These are phyloP conservation scores for Arion vulgaris DNA, from an alignment of 1,140 invertebrate genomes.

Conservation along the genomic window DNA sequence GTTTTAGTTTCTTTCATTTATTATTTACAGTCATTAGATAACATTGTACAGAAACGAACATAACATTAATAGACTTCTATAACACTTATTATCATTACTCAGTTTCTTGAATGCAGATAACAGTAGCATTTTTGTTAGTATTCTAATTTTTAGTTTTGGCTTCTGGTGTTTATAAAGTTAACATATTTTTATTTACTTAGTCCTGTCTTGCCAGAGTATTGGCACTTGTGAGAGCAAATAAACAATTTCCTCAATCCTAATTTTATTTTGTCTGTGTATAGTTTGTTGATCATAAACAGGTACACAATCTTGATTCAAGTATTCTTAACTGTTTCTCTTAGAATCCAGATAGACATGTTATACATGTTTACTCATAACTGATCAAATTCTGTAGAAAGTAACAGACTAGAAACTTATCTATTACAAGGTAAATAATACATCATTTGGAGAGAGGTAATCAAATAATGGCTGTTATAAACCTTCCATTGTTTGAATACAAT, in stretches of 20 bases:
- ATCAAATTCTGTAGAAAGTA: too few relatives aligned
- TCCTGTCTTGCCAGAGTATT: conserved; percentile 1
- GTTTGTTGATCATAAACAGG: not conserved
- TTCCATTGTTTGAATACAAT: too few relatives aligned
- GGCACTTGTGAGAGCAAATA: not conserved
- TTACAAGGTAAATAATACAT: too few relatives aligned
- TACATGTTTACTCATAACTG: too few relatives aligned
- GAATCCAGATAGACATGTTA: too few relatives aligned
- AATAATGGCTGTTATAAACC: too few relatives aligned
- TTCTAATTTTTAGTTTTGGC: not conserved
- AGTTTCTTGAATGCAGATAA: not conserved
- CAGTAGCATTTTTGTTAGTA: not conserved
- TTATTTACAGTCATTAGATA: not conserved
- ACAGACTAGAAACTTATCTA: too few relatives aligned
- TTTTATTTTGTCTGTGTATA: not conserved
- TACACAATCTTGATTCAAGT: not conserved
- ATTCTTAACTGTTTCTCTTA: too few relatives aligned
- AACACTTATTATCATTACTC: not conserved
- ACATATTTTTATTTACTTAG: not conserved
- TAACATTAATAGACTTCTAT: not conserved
- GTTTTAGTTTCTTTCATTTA: not conserved
- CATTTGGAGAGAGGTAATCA: too few relatives aligned
- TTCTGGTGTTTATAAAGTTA: not conserved
- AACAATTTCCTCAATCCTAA: not conserved
- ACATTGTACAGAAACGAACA: not conserved